A percentile compares a stretch with the other conserved stretches of the same genome.
These are phyloP conservation scores for Cordilura impudica DNA, from an alignment of 2,888 invertebrate species.

Conservation along the genomic window DNA sequence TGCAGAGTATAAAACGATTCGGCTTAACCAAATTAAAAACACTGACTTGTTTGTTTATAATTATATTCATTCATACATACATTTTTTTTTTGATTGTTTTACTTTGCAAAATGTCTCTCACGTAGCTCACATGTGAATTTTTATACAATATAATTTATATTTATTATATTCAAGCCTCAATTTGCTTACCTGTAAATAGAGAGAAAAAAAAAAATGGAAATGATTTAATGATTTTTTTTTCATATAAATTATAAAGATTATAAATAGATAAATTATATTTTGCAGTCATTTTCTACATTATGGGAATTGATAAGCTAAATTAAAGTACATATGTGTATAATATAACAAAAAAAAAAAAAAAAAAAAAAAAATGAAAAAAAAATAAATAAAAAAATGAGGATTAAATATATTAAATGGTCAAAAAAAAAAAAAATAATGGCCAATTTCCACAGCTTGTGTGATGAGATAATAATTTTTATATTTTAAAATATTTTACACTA, in stretches of 20 bases:
- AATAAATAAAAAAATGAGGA: neutral
- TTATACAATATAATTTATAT: neutral
- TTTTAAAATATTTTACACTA: too few relatives aligned
- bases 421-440: too few relatives aligned
- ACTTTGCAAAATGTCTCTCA: neutral
- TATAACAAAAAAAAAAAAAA: too few relatives aligned
- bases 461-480: too few relatives aligned
- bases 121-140: neutral
- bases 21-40: too few relatives aligned
- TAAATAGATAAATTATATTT: slow-evolving; percentile 12
- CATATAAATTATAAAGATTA: slow-evolving; percentile 10
- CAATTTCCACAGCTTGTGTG: too few relatives aligned
- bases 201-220: neutral
- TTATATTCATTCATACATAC: neutral
- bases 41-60: neutral
- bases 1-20: too few relatives aligned
- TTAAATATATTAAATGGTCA: too few relatives aligned
- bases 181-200: slow-evolving; percentile 24
- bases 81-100: neutral
- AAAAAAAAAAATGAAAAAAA: neutral
- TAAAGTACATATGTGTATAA: too few relatives aligned
- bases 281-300: neutral
- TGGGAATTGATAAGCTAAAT: neutral
- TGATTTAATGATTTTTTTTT: slow-evolving; percentile 4
- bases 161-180: neutral